Conservation (phyloP, 1,140 invertebrate genomes). For the Musca vetustissima region DNA sequence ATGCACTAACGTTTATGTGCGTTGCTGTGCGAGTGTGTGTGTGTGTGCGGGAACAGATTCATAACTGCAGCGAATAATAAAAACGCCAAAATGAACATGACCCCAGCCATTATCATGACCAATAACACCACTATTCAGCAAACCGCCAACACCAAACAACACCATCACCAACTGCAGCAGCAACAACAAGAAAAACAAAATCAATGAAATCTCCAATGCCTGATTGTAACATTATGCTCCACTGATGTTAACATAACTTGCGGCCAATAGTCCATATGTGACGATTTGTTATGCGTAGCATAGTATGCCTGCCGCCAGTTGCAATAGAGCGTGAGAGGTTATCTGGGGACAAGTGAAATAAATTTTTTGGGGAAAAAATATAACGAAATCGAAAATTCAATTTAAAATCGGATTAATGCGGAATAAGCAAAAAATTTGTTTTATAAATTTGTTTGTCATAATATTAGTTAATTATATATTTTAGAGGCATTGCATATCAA, state of each 20-base stretch:
- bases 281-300: background rate
- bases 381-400: too few species aligned
- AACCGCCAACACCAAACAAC: background rate
- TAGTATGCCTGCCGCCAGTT: background rate
- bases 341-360: too few species aligned
- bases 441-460: too few species aligned
- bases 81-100: background rate
- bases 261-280: conserved; percentile 9
- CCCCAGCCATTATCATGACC: background rate
- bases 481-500: too few species aligned
- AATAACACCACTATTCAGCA: background rate
- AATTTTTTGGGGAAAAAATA: too few species aligned
- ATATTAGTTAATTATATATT: too few species aligned
- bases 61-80: background rate
- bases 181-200: too few species aligned
- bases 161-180: background rate
- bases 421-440: too few species aligned
- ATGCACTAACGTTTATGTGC: conserved; percentile 14
- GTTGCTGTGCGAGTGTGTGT: background rate
- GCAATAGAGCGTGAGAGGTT: background rate
- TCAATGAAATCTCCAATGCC: background rate
- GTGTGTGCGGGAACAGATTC: background rate
- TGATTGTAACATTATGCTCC: background rate
- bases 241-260: conserved; percentile 15
- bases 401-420: background rate